These are phyloP conservation scores for Pardalotus punctatus DNA, from an alignment of 2,113 vertebrate genomes.

Conservation along the genomic window DNA sequence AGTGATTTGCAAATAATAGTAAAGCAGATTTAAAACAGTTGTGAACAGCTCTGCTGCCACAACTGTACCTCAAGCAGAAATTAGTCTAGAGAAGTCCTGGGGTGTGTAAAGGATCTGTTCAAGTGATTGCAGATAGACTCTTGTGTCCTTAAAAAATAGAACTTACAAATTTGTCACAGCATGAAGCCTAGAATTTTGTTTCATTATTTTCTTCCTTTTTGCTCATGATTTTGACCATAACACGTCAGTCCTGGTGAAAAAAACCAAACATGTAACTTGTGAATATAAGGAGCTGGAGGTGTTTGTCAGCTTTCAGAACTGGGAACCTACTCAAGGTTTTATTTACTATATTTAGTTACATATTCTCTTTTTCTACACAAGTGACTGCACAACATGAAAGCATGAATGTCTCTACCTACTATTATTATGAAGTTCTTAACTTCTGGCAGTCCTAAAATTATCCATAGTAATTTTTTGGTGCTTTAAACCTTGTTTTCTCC, in stretches of 20 bases:
- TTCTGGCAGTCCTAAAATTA: conserved; percentile 6
- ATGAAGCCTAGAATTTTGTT: background rate
- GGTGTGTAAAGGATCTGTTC: background rate
- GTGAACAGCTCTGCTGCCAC: background rate
- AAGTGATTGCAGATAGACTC: background rate
- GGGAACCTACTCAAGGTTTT: background rate
- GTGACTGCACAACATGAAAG: background rate
- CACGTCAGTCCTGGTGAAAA: background rate
- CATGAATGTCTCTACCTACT: background rate
- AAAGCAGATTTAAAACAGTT: background rate
- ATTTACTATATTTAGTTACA: conserved; percentile 24
- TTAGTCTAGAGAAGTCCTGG: background rate
- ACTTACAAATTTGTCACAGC: background rate
- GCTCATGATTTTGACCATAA: background rate
- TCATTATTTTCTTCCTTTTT: background rate
- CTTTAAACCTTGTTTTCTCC: background rate
- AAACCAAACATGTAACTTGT: background rate
- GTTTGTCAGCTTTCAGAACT: background rate
- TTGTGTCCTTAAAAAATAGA: background rate
- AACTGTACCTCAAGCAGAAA: background rate
- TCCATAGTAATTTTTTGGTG: background rate
- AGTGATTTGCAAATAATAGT: background rate
- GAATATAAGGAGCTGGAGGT: background rate
- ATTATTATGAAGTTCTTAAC: background rate
- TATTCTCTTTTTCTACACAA: background rate